Evolutionary conservation across 2,113 vertebrate genomes (phyloP).

Genomic region (Pedionomus torquatus): DNA sequence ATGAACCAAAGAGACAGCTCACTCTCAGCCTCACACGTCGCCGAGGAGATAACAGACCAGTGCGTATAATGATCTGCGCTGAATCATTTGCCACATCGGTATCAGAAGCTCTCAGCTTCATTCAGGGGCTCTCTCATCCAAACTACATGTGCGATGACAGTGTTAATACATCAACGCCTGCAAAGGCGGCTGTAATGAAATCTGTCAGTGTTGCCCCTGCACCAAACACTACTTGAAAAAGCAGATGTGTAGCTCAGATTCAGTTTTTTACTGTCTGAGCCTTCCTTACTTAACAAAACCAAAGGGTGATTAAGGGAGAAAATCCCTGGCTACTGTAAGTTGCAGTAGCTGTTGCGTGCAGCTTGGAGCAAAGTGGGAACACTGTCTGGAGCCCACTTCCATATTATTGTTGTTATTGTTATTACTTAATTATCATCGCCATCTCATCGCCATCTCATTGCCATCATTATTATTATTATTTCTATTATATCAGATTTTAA

Average conservation of each 20-base stretch:
- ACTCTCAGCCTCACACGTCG: slow-evolving; percentile 32
- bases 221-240: slow-evolving; percentile 58
- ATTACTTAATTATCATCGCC: background rate
- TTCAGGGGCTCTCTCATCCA: slow-evolving; percentile 43
- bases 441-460: too few species aligned
- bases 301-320: background rate
- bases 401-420: background rate
- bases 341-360: background rate
- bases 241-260: slow-evolving; percentile 52
- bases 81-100: slow-evolving; percentile 57
- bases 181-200: slow-evolving; percentile 34
- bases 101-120: slow-evolving; percentile 54
- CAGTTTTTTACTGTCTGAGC: slow-evolving; percentile 50
- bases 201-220: slow-evolving; percentile 54
- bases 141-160: slow-evolving; percentile 41
- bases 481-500: background rate
- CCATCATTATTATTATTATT: background rate
- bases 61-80: slow-evolving; percentile 26
- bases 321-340: background rate
- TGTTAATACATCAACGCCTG: slow-evolving; percentile 49
- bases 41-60: slow-evolving; percentile 36
- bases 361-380: background rate
- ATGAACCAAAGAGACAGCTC: slow-evolving; percentile 51
- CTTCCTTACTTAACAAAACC: background rate
- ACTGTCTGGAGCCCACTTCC: background rate